Conservation (phyloP, 2,888 invertebrate genomes). For the Sisyra terminalis region DNA sequence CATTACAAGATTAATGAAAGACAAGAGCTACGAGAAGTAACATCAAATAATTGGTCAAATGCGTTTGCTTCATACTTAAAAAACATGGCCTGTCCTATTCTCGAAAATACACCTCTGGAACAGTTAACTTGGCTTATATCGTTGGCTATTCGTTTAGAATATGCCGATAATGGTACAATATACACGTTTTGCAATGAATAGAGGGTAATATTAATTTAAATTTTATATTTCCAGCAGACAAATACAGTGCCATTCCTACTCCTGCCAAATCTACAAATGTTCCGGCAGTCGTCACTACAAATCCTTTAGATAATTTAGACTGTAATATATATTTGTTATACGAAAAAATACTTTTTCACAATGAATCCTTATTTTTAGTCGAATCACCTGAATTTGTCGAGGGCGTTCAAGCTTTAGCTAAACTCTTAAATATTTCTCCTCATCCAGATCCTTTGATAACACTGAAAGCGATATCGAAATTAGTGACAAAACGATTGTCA, state of each 20-base stretch:
- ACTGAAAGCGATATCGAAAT: constrained; percentile 47
- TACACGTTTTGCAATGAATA: no score
- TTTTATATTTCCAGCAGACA: constrained; percentile 35
- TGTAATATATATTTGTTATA: constrained; percentile 36
- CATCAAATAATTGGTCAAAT: constrained; percentile 49
- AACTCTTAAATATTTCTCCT: constrained; percentile 58
- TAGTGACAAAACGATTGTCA: constrained; percentile 40
- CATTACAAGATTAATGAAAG: constrained; percentile 73
- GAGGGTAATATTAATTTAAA: constrained; percentile 14
- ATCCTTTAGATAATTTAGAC: constrained; percentile 72
- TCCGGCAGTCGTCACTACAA: constrained; percentile 61
- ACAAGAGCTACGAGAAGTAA: constrained; percentile 49
- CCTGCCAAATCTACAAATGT: constrained; percentile 41
- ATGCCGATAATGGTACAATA: constrained; percentile 66
- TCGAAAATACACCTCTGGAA: constrained; percentile 38
- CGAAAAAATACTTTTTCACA: constrained; percentile 2
- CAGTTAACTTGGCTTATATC: constrained; percentile 76
- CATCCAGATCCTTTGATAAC: constrained; percentile 69
- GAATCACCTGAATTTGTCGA: constrained; percentile 64
- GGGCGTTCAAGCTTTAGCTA: constrained; percentile 65
- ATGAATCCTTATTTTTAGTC: constrained; percentile 36
- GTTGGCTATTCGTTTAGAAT: constrained; percentile 69
- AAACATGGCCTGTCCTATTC: constrained; percentile 57
- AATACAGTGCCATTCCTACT: constrained; percentile 49
- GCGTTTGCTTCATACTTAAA: constrained; percentile 56